Percentiles rank a stretch among this genome's conserved stretches.
Conservation (phyloP, 2,888 invertebrate species). For the Julus scanicus region DNA sequence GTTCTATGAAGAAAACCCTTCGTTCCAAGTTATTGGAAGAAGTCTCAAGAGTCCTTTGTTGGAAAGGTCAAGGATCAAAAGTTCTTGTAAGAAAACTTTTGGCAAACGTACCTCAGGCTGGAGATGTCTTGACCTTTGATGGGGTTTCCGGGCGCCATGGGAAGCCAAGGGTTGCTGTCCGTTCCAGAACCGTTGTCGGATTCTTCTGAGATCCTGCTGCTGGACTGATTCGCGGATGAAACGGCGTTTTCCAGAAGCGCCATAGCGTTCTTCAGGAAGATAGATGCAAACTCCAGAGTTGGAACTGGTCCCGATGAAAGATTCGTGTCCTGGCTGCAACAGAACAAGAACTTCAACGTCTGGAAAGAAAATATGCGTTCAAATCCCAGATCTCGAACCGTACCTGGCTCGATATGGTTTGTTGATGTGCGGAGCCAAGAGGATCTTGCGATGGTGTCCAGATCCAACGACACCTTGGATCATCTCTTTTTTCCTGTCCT, state of each 20-base stretch:
- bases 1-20: too few relatives aligned
- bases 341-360: slow-evolving; percentile 57
- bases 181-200: slow-evolving; percentile 58
- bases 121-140: slow-evolving; percentile 64
- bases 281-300: slow-evolving; percentile 87
- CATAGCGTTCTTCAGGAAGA: slow-evolving; percentile 88
- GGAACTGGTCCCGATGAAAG: slow-evolving; percentile 82
- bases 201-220: slow-evolving; percentile 23
- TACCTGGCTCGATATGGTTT: slow-evolving; percentile 56
- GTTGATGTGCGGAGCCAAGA: slow-evolving; percentile 68
- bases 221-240: slow-evolving; percentile 27
- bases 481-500: slow-evolving; percentile 72
- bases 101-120: slow-evolving; percentile 62
- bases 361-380: too few relatives aligned
- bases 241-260: slow-evolving; percentile 74
- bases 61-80: too few relatives aligned
- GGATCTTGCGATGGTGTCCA: slow-evolving; percentile 73
- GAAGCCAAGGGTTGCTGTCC: slow-evolving; percentile 62
- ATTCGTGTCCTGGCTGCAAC: slow-evolving; percentile 87
- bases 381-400: background rate
- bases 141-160: slow-evolving; percentile 66
- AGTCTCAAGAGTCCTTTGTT: too few relatives aligned
- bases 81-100: background rate
- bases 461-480: slow-evolving; percentile 73
- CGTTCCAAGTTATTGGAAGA: too few relatives aligned